Conservation (phyloP, 2,888 invertebrate genomes). For the Trissolcus brochymenae region DNA sequence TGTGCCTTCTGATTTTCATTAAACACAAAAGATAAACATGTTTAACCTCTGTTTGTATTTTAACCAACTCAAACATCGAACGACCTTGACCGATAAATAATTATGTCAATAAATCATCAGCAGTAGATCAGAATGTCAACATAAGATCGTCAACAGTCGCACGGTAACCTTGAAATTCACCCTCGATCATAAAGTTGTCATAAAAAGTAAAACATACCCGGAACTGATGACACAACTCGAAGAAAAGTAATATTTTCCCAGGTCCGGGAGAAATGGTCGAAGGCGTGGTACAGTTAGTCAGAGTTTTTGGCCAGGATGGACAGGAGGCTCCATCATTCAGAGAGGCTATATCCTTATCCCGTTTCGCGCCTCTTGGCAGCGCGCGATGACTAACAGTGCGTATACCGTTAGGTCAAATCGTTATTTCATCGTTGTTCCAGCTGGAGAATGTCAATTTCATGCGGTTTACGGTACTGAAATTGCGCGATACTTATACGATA, state of each 20-base stretch:
- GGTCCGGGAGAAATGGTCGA: constrained; percentile 7
- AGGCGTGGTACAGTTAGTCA: constrained; percentile 28
- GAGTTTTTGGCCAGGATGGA: constrained; percentile 37
- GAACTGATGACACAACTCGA: background rate
- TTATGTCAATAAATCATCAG: constrained; percentile 13
- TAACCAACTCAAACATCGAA: too few relatives aligned
- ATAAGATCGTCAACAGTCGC: background rate
- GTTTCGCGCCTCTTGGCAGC: constrained; percentile 62
- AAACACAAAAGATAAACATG: too few relatives aligned
- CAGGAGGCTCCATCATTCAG: constrained; percentile 16
- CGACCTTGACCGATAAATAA: constrained; percentile 34
- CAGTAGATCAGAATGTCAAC: background rate
- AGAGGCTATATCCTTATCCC: constrained; percentile 33
- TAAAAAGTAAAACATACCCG: background rate
- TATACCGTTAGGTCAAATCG: constrained; percentile 74
- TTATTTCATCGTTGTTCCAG: constrained; percentile 67
- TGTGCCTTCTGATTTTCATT: too few relatives aligned
- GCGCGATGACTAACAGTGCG: constrained; percentile 71
- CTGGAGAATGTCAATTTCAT: constrained; percentile 73
- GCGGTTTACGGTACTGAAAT: constrained; percentile 73
- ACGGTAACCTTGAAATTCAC: background rate
- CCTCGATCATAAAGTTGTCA: background rate
- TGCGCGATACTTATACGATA: constrained; percentile 64
- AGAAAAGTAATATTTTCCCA: background rate
- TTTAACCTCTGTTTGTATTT: too few relatives aligned